phyloP scores from a whole-genome alignment of 2,888 invertebrate species.

The Amphipyra tragopoginis region DNA sequence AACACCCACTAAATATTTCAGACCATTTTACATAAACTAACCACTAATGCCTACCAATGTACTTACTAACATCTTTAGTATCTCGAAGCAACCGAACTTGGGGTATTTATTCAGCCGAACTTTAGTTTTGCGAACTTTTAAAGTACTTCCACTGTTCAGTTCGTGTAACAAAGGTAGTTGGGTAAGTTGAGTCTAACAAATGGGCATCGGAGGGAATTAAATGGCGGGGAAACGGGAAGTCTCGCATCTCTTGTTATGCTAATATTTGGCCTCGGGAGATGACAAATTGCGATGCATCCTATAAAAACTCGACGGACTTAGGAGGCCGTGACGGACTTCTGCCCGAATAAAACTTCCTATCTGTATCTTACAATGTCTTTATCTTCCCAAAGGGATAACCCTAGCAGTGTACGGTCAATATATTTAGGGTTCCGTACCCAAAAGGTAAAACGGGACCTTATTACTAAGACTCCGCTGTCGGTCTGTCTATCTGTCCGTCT shows the following conservation, averaged over 20 bases:
- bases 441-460: too few species aligned
- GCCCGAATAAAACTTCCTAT: constrained; percentile 52
- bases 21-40: constrained; percentile 59
- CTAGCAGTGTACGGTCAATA: constrained; percentile 3
- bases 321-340: constrained; percentile 38
- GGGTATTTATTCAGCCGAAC: constrained; percentile 69
- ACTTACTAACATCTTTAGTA: constrained; percentile 63
- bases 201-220: constrained; percentile 68
- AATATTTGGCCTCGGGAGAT: constrained; percentile 70
- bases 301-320: constrained; percentile 39
- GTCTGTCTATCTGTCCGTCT: too few species aligned
- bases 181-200: constrained; percentile 67
- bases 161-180: constrained; percentile 74
- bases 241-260: constrained; percentile 72
- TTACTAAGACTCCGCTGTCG: too few species aligned
- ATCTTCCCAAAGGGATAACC: constrained; percentile 26
- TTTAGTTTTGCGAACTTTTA: constrained; percentile 70
- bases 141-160: constrained; percentile 69
- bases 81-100: constrained; percentile 64
- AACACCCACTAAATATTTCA: constrained; percentile 54
- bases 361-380: constrained; percentile 40
- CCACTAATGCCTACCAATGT: constrained; percentile 65
- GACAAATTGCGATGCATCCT: constrained; percentile 73
- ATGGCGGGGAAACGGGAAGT: constrained; percentile 67
- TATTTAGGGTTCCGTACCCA: too few species aligned